Conservation (phyloP, 1,140 invertebrate species). For the Pseudomyrmex gracilis region DNA sequence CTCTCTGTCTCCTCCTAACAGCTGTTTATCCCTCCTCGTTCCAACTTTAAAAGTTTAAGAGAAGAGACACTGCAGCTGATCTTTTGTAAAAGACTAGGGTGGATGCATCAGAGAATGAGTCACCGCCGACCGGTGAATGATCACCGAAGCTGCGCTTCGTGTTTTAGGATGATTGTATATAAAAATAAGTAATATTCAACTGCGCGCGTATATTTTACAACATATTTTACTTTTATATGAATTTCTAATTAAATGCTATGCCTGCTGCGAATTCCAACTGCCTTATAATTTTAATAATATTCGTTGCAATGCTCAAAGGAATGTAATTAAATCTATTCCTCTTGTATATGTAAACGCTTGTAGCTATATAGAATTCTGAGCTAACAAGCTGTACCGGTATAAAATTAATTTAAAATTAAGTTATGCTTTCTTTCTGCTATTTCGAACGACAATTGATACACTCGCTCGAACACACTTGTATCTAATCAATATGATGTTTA, state of each 20-base stretch:
- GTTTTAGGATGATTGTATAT: background rate
- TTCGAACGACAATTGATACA: slow-evolving; percentile 29
- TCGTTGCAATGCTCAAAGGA: slow-evolving; percentile 6
- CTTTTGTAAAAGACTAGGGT: background rate
- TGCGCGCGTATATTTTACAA: background rate
- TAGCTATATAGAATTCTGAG: slow-evolving; percentile 4
- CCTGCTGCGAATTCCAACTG: slow-evolving; percentile 20
- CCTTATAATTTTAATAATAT: background rate
- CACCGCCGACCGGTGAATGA: background rate
- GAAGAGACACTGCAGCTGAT: background rate
- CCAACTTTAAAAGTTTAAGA: background rate
- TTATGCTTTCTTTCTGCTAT: slow-evolving; percentile 15
- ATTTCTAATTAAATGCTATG: slow-evolving; percentile 31
- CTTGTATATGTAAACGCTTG: background rate
- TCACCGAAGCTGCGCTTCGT: background rate
- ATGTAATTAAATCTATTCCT: slow-evolving; percentile 39
- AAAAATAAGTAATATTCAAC: background rate
- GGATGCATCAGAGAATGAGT: background rate
- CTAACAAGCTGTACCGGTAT: slow-evolving; percentile 21
- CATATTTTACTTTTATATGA: slow-evolving; percentile 27
- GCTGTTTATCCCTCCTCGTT: slow-evolving; percentile 29
- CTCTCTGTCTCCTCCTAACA: slow-evolving; percentile 2
- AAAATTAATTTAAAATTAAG: slow-evolving; percentile 45
- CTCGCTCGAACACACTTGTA: slow-evolving; percentile 17
- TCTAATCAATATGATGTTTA: slow-evolving; percentile 57